Base-by-base conservation (phyloP, 2,797 vertebrate species). In the Sebastiscus albofasciatus region DNA sequence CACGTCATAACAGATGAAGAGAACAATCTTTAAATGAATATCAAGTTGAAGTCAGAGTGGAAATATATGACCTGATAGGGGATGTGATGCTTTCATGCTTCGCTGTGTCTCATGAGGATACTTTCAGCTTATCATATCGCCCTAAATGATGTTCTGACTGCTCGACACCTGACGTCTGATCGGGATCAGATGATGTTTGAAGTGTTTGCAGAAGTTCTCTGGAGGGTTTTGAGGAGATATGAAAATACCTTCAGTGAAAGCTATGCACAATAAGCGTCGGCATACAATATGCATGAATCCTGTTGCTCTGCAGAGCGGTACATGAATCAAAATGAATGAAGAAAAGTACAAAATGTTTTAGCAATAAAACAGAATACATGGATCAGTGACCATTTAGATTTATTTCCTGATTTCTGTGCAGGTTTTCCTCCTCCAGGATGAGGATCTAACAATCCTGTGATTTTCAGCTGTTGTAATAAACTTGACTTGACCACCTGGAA, bases 151-250 rank as follows among this genome's bases (percentile, higher is more conserved):
- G 16, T 61, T 20, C 9, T 68, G 12, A 27, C 80, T 9, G 69
- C 27, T 75, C 1, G 2, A 46, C 61, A n/a, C 10, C 20, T 60
- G 27, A 75, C n/a, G 61, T 54, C 58, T 10, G 58, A 59, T 59
- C 16, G 46, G 20, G 59, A 60, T 34, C 59, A n/a, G 64, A 58
- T 24, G 46, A 39, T 39, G 55, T 60, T 62, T 59, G 56, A 61
- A 34, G 52, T 29, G 58, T 31, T 70, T 39, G 56, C 27, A 75
- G 16, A 75, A 33, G 66, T 27, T 62, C 70, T 85, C 67, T 58
- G 61, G 46, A 39, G 66, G 68, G 61, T 71, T 79, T 75, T 2
- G 2, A 67, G 27, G 62, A 66, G 33, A 58, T 14, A 54, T 22
- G 59, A 68, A 81, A 66, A 49, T 29, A 27, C 27, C 52, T 75